Base-by-base conservation (phyloP, 2,113 vertebrate species). In the Sturnus vulgaris region DNA sequence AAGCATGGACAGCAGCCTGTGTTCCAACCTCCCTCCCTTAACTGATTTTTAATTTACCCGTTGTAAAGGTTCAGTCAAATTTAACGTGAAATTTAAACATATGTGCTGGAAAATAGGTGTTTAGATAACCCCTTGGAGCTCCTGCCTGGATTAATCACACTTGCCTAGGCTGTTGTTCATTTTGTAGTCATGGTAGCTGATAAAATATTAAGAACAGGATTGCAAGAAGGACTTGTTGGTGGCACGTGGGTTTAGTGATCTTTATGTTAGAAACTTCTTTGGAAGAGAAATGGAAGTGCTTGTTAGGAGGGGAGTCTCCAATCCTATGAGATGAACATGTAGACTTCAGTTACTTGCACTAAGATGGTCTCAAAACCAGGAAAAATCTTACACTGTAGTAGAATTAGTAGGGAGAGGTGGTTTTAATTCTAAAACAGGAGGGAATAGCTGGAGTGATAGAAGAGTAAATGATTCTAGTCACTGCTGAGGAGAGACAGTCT, bases 21-120 rank as follows among this genome's bases (percentile, higher is more conserved):
- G n/a, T 49, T 80, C 37, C 40, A 60, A 0, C 46, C 70, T 73
- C 76, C 17, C 9, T 21, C 27, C 0, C 0, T 40, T 81, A 33
- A 55, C 11, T 64, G 37, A 12, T 69, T 61, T 64, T 70, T 44
- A 22, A 44, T 80, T 73, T 18, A 24, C 39, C 39, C 86, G 12
- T 53, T 63, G 30, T 69, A 27, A 80, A 63, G 12, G 11, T 73
- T 69, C 4, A 3, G 10, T 91, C 28, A 53, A 31, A 61, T 44
- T 60, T 49, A 46, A 46, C 28, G 19, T 28, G 24, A n/a, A n/a
- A 49, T 49, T 56, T 49, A 2, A 88, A 49, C 5, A 2, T 6
- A 10, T 11, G 5, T n/a, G 30, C 56, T 31, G 50, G n/a, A 35
- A 88, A 68, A 30, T 4, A 59, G 31, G 24, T 64, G 44, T 79